These are phyloP conservation scores for Eremobia ochroleuca DNA, from an alignment of 2,888 invertebrate species.

Conservation along the genomic window DNA sequence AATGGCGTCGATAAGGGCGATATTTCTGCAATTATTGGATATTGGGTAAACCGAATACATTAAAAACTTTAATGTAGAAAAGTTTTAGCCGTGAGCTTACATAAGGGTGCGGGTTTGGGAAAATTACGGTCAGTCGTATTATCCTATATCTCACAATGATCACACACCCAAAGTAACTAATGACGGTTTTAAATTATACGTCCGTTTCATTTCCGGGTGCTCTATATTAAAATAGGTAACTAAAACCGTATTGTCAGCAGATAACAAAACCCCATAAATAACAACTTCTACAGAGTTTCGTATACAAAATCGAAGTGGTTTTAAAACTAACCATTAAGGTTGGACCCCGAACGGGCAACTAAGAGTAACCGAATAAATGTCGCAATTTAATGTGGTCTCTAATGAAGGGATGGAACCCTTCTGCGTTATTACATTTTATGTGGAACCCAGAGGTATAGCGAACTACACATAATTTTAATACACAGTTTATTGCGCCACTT, in stretches of 20 bases:
- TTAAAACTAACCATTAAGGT: conserved; percentile 56
- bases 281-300: conserved; percentile 36
- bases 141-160: conserved; percentile 24
- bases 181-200: conserved; percentile 30
- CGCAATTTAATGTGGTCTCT: conserved; percentile 75
- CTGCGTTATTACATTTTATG: conserved; percentile 75
- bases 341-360: conserved; percentile 45
- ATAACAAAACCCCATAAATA: conserved; percentile 54
- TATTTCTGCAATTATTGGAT: conserved; percentile 3
- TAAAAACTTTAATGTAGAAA: conserved; percentile 22
- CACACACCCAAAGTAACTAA: conserved; percentile 13
- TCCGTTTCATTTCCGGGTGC: conserved; percentile 8
- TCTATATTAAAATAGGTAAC: conserved; percentile 27
- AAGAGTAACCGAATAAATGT: conserved; percentile 74
- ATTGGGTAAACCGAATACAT: conserved; percentile 5
- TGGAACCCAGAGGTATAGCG: conserved; percentile 70
- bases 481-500: conserved; percentile 73
- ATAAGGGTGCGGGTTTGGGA: conserved; percentile 7
- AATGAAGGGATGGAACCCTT: conserved; percentile 77
- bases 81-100: conserved; percentile 11
- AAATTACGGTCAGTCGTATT: conserved; percentile 27
- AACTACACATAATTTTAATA: conserved; percentile 78
- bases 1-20: conserved; percentile 5
- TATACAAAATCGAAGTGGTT: conserved; percentile 60
- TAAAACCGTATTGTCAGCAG: neutral